A percentile compares a stretch with the other conserved stretches of the same genome.
Evolutionary conservation across 2,113 vertebrate genomes (phyloP).

Genomic region (Nansenia antarctica): DNA sequence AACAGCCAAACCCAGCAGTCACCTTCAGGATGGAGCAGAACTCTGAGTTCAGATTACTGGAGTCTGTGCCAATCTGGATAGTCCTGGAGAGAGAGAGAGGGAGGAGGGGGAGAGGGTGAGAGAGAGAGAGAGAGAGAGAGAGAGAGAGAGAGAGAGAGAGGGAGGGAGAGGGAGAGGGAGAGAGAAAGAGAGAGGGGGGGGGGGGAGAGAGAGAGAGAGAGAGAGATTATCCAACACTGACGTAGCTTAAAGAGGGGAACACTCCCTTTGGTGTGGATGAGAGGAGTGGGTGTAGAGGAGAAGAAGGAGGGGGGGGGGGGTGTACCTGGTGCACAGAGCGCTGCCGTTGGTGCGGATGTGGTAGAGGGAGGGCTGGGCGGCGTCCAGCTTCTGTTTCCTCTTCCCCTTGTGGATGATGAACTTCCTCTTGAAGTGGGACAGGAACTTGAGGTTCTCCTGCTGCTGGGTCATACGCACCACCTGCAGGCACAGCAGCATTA

Average conservation of each 20-base stretch:
- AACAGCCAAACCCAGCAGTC: not conserved
- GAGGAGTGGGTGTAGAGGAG: not conserved
- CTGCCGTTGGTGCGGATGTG: constrained; percentile 96
- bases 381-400: constrained; percentile 80
- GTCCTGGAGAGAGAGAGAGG: constrained; percentile 75
- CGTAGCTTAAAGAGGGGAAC: not conserved
- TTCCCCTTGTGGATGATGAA: constrained; percentile 97
- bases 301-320: not conserved
- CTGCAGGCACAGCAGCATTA: constrained; percentile 59
- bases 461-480: constrained; percentile 98
- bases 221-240: not conserved
- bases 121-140: not conserved
- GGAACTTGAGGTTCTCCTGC: constrained; percentile 97
- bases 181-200: not conserved
- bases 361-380: constrained; percentile 91
- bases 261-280: not conserved
- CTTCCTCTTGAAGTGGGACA: constrained; percentile 97
- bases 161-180: not conserved
- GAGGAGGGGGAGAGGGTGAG: not conserved
- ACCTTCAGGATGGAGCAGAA: constrained; percentile 99
- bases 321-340: constrained; percentile 91
- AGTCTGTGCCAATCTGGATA: constrained; percentile 93
- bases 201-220: not conserved
- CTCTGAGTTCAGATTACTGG: constrained; percentile 92
- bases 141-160: not conserved